phyloP scores from a whole-genome alignment of 2,113 vertebrate genomes.

The Ifrita kowaldi region DNA sequence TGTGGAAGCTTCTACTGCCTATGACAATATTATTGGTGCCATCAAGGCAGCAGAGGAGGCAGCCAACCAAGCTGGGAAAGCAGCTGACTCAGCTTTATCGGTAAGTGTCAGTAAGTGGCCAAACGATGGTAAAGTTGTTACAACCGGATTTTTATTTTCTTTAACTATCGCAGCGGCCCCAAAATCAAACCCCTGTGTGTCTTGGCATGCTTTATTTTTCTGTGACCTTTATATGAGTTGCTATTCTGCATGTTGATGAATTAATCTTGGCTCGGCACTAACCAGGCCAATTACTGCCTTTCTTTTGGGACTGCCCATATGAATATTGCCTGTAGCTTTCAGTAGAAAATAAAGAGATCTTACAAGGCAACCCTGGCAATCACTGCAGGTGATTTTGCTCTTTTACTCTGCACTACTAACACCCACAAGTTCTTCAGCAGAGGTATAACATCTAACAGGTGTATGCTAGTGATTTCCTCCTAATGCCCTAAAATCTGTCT shows the following conservation, averaged over 20 bases:
- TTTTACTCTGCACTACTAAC: not conserved
- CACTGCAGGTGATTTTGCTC: not conserved
- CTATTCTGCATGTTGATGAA: not conserved
- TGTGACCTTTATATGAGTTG: not conserved
- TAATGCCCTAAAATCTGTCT: not conserved
- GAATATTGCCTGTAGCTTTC: not conserved
- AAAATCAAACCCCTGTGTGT: not conserved
- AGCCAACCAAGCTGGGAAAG: conserved; percentile 80
- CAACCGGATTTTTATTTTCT: not conserved
- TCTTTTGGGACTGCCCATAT: not conserved
- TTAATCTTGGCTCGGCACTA: not conserved
- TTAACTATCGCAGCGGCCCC: not conserved
- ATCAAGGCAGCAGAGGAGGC: conserved; percentile 87
- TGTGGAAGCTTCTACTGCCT: conserved; percentile 84
- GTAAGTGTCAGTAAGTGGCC: conserved; percentile 64
- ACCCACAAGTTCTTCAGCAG: not conserved
- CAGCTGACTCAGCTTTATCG: conserved; percentile 80
- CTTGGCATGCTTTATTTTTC: not conserved
- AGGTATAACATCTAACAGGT: not conserved
- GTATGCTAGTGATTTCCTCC: not conserved
- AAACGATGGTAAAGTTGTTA: not conserved
- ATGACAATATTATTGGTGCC: conserved; percentile 88
- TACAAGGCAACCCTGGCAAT: not conserved
- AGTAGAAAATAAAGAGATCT: not conserved
- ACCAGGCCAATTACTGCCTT: not conserved